Evolutionary conservation across 2,797 vertebrate genomes (phyloP).

Genomic region (Megaceryle alcyon): DNA sequence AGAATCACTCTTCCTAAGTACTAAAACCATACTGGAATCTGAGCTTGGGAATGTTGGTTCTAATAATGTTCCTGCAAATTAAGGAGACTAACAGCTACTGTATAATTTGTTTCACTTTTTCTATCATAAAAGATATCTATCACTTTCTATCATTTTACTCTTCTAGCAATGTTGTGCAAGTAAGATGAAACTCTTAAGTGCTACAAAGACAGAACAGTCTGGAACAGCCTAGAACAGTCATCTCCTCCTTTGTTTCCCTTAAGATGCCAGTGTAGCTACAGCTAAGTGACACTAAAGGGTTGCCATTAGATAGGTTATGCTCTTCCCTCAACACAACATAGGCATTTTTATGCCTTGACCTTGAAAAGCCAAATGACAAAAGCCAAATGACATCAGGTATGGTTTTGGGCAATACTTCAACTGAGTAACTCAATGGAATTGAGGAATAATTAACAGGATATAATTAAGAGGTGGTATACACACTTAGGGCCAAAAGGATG

Average conservation of each 20-base stretch:
- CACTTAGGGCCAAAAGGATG: background rate
- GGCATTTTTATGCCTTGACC: background rate
- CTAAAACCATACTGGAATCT: slow-evolving; percentile 44
- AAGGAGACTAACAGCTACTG: slow-evolving; percentile 51
- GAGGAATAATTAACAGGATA: background rate
- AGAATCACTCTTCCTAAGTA: slow-evolving; percentile 37
- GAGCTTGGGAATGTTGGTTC: slow-evolving; percentile 7
- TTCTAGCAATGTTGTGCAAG: background rate
- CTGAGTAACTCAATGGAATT: background rate
- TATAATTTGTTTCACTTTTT: slow-evolving; percentile 18
- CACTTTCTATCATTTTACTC: background rate
- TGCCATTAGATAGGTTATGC: background rate
- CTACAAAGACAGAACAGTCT: background rate
- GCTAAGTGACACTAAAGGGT: background rate
- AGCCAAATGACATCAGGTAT: background rate
- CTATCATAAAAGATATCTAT: background rate
- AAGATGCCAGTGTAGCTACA: background rate
- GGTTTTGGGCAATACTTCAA: background rate
- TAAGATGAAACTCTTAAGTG: background rate
- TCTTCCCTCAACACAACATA: background rate
- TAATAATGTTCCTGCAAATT: slow-evolving; percentile 55
- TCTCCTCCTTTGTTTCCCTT: background rate
- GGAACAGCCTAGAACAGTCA: background rate
- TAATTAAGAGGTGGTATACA: background rate
- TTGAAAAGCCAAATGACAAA: background rate